These are phyloP conservation scores for Nannoperca australis DNA, from an alignment of 2,797 vertebrate species.

Conservation along the genomic window DNA sequence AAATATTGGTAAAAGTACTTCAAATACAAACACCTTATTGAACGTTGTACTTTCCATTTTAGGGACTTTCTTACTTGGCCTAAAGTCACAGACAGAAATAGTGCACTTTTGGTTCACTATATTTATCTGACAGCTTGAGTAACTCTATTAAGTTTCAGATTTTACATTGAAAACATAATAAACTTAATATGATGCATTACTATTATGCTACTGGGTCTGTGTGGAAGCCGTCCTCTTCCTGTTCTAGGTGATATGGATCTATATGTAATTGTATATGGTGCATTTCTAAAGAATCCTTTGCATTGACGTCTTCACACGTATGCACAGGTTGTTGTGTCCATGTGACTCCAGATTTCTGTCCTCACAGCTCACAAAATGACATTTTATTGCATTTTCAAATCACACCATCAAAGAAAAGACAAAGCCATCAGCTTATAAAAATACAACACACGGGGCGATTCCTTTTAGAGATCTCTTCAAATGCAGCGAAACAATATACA, in stretches of 20 bases:
- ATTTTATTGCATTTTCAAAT: conserved; percentile 68
- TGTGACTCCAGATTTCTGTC: neutral
- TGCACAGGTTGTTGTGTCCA: neutral
- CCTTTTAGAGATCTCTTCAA: conserved; percentile 38
- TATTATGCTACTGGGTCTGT: neutral
- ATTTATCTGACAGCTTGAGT: neutral
- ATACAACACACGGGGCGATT: conserved; percentile 61
- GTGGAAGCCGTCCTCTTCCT: neutral
- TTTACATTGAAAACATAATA: neutral
- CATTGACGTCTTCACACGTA: neutral
- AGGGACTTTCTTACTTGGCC: too few relatives aligned
- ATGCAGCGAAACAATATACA: conserved; percentile 52
- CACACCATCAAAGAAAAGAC: conserved; percentile 54
- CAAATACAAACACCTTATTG: neutral
- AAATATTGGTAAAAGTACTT: neutral
- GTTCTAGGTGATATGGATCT: neutral
- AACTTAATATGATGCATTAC: neutral
- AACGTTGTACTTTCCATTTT: neutral
- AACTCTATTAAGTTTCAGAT: neutral
- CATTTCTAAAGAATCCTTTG: too few relatives aligned
- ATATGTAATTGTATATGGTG: too few relatives aligned
- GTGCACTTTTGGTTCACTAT: neutral
- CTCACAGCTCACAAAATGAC: conserved; percentile 24
- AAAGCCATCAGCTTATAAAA: conserved; percentile 68
- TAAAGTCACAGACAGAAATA: neutral